These are phyloP conservation scores for Drosophila pseudotalamancana DNA, from an alignment of 2,888 invertebrate species.

Conservation along the genomic window DNA sequence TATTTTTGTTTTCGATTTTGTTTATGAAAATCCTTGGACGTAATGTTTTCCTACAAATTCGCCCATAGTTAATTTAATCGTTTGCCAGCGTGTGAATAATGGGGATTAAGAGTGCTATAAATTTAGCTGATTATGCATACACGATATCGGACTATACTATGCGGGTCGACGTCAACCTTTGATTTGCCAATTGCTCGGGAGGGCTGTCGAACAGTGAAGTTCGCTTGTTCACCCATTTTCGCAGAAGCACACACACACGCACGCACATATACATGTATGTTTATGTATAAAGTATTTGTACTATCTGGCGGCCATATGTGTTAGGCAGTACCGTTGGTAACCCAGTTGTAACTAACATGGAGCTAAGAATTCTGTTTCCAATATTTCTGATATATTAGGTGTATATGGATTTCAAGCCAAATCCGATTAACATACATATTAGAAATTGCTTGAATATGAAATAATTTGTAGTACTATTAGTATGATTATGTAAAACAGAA, in stretches of 20 bases:
- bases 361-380: no score
- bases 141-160: constrained; percentile 31
- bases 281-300: background rate
- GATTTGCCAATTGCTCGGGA: constrained; percentile 29
- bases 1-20: no score
- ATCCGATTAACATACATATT: no score
- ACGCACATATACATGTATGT: background rate
- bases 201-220: constrained; percentile 7
- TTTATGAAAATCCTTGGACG: background rate
- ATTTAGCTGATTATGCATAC: constrained; percentile 13
- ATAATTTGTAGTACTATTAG: no score
- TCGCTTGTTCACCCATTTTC: constrained; percentile 17
- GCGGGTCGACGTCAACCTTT: constrained; percentile 27
- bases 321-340: background rate
- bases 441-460: no score
- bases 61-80: background rate
- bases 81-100: background rate
- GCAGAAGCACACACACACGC: constrained; percentile 3
- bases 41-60: background rate
- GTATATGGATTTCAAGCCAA: no score
- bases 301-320: background rate
- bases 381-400: no score
- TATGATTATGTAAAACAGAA: no score
- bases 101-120: constrained; percentile 10
- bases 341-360: background rate